Evolutionary conservation across 2,888 invertebrate genomes (phyloP).

Genomic region (Entomobrya multifasciata): DNA sequence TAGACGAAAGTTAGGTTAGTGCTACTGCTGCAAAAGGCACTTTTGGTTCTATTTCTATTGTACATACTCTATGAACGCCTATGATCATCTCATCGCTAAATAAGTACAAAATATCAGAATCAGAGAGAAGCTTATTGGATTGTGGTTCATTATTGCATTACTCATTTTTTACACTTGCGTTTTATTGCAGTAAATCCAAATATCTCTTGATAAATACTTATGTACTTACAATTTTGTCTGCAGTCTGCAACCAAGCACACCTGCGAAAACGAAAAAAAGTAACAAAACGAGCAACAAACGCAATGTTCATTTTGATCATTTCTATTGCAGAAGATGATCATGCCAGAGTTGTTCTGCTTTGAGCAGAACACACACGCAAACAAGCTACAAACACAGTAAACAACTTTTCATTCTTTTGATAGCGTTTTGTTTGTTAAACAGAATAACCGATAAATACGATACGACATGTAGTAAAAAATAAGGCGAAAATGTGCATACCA

Average conservation of each 20-base stretch:
- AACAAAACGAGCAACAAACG: conserved; percentile 5
- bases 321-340: neutral
- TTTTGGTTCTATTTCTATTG: neutral
- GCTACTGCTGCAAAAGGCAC: neutral
- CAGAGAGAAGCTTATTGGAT: conserved; percentile 31
- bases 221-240: no score
- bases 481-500: neutral
- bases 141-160: conserved; percentile 43
- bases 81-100: neutral
- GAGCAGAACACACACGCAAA: no score
- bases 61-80: neutral
- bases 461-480: neutral
- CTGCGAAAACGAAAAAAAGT: neutral
- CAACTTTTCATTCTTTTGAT: conserved; percentile 14
- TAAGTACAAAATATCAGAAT: neutral
- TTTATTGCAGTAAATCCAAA: neutral
- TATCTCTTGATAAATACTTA: no score
- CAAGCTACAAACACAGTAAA: conserved; percentile 21
- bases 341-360: neutral
- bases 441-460: neutral
- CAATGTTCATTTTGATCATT: conserved; percentile 2
- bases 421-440: conserved; percentile 11
- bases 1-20: conserved; percentile 56
- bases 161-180: conserved; percentile 3
- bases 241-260: neutral